These are phyloP conservation scores for Tupiocoris notatus DNA, from an alignment of 2,888 invertebrate species.

Conservation along the genomic window DNA sequence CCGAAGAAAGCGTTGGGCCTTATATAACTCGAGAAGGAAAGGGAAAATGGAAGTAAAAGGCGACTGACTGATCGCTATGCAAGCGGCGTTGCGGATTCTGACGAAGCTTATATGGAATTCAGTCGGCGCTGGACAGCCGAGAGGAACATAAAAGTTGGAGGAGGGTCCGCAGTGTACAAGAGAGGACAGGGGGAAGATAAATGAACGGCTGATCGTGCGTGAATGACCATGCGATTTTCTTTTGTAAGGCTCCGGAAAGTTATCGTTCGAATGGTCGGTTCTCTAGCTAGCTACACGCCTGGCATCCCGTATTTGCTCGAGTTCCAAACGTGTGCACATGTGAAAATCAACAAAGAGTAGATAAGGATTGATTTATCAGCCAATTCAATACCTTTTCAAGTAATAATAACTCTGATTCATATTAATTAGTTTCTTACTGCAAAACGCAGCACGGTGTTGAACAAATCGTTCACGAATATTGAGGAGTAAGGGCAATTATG, in stretches of 20 bases:
- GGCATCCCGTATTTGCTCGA: not conserved
- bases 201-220: not conserved
- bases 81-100: constrained; percentile 3
- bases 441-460: no score
- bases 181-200: constrained; percentile 1
- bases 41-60: not conserved
- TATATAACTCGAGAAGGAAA: not conserved
- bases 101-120: constrained; percentile 19
- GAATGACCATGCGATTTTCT: constrained; percentile 5
- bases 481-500: no score
- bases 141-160: not conserved
- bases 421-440: no score
- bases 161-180: not conserved
- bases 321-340: no score
- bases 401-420: no score
- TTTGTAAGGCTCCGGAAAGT: not conserved
- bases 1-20: not conserved
- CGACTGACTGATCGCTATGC: constrained; percentile 9
- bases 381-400: no score
- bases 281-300: not conserved
- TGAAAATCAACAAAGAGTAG: no score
- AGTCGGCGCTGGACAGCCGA: not conserved
- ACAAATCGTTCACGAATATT: no score
- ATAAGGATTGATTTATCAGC: no score
- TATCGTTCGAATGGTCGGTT: not conserved